These are phyloP conservation scores for Bubalus kerabau DNA, from an alignment of 2,113 vertebrate species.

Conservation along the genomic window DNA sequence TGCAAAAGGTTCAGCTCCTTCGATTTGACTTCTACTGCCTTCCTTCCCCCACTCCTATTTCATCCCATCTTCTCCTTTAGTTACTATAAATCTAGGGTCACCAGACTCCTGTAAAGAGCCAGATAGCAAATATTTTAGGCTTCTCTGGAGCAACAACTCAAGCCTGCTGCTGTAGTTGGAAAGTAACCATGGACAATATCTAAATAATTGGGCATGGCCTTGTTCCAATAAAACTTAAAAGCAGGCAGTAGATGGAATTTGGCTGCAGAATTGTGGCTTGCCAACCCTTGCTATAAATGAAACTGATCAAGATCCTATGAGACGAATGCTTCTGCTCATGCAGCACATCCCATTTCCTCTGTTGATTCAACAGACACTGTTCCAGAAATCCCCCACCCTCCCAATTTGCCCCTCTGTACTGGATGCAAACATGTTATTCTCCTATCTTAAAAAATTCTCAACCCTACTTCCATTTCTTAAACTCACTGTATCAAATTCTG, in stretches of 20 bases:
- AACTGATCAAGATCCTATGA: neutral
- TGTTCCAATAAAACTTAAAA: slow-evolving; percentile 17
- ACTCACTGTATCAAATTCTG: neutral
- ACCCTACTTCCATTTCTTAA: neutral
- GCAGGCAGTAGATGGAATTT: neutral
- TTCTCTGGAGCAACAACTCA: neutral
- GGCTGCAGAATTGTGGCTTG: neutral
- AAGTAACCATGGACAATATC: neutral
- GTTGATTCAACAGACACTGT: neutral
- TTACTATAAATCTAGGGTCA: neutral
- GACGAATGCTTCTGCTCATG: neutral
- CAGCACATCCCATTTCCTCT: neutral
- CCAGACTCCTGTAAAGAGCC: neutral
- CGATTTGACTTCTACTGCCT: neutral
- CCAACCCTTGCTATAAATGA: neutral
- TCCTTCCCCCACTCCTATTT: neutral
- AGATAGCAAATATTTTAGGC: neutral
- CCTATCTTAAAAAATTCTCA: neutral
- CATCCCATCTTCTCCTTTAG: neutral
- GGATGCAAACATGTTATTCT: neutral
- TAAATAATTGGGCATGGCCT: neutral
- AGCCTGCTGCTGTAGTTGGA: neutral
- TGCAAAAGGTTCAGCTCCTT: neutral
- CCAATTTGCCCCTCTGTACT: neutral
- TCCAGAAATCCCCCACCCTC: neutral